Base-by-base conservation (phyloP, 1,140 invertebrate genomes). In the Pectinophora gossypiella region DNA sequence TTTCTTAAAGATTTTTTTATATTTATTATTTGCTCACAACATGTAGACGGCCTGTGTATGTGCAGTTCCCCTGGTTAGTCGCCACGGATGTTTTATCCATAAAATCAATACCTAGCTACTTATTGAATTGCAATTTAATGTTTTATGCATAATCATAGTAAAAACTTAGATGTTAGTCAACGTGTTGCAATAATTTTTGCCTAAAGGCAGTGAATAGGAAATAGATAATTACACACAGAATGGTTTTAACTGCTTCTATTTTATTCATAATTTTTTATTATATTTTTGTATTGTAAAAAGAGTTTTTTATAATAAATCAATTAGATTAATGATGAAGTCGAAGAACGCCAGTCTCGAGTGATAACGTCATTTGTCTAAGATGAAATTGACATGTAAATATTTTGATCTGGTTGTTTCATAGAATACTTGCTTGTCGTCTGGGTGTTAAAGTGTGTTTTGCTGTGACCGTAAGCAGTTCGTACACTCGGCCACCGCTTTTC, bases 151-250 rank as follows among this genome's bases (percentile, higher is more conserved):
- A 83, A 83, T 84, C 57, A 60, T 67, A 57, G 67, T 59, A 64
- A 53, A 51, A 48, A 60, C 46, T 58, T 79, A 78, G 70, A 55
- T 65, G 61, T 68, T 77, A 85, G 76, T 81, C 47, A 69, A 76
- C 59, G 45, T 53, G 77, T 77, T 85, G 82, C 82, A 85, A 85
- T 85, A 83, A 81, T 61, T n/a, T n/a, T 61, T 54, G 76, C 79
- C 79, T 85, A 72, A 82, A 79, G 77, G 77, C 49, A 64, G 54
- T 55, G 35, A 64, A 2, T 70, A 64, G 61, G 66, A 56, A 56
- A 58, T 63, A 69, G 56, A 65, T 52, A 53, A 63, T 51, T 60
- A 61, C 59, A 65, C 54, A 60, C 59, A 62, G 60, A 67, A 61
- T 59, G 52, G 69, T 62, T 70, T 72, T 68, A 76, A 54, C 70